Evolutionary conservation across 1,140 invertebrate genomes (phyloP).

Genomic region (Zaprionus ornatus): DNA sequence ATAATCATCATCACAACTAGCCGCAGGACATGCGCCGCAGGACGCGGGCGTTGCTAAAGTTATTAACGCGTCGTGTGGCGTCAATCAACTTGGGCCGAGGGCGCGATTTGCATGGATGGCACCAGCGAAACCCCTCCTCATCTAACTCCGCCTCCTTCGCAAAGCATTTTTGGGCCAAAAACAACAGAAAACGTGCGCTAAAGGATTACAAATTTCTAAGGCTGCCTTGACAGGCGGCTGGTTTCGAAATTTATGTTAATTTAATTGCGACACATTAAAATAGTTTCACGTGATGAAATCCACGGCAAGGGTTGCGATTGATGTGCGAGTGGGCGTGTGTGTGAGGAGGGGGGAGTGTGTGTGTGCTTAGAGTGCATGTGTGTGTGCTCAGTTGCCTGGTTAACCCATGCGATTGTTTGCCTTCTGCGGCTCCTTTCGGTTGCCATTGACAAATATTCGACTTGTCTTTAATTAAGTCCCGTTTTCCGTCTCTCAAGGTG

Average conservation of each 20-base stretch:
- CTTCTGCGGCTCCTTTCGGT: conserved; percentile 62
- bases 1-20: conserved; percentile 23
- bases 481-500: background rate
- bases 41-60: conserved; percentile 79
- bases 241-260: conserved; percentile 73
- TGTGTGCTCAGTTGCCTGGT: conserved; percentile 21
- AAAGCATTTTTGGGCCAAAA: conserved; percentile 65
- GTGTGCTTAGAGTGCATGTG: conserved; percentile 8
- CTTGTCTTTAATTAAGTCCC: conserved; percentile 71
- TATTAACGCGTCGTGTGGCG: conserved; percentile 80
- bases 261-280: conserved; percentile 82
- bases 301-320: conserved; percentile 30
- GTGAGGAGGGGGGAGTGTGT: background rate
- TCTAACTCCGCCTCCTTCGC: background rate
- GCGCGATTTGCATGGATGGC: conserved; percentile 62
- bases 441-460: conserved; percentile 74
- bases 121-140: conserved; percentile 6
- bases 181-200: conserved; percentile 62
- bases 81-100: conserved; percentile 68
- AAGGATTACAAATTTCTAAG: conserved; percentile 46
- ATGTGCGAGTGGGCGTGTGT: conserved; percentile 18
- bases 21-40: conserved; percentile 72
- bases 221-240: conserved; percentile 35
- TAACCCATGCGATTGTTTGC: conserved; percentile 55
- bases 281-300: conserved; percentile 68